These are phyloP conservation scores for Collichthys lucidus DNA, from an alignment of 2,113 vertebrate species.

Conservation along the genomic window DNA sequence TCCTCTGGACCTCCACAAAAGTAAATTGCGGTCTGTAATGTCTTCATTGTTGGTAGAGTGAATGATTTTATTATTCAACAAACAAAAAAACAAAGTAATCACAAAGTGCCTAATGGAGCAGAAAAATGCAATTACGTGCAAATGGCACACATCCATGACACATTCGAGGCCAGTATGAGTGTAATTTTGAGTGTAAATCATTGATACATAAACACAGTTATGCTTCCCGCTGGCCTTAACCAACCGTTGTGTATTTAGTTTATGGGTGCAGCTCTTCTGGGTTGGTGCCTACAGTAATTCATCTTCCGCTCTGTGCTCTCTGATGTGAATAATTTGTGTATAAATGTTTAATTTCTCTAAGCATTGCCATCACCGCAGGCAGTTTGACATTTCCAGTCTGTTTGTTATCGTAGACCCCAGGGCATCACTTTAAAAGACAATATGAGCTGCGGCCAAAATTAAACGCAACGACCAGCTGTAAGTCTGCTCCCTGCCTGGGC, in stretches of 20 bases:
- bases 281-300: slow-evolving; percentile 19
- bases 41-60: slow-evolving; percentile 22
- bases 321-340: slow-evolving; percentile 46
- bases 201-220: background rate
- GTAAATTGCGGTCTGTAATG: background rate
- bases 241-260: slow-evolving; percentile 21
- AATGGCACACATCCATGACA: background rate
- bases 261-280: slow-evolving; percentile 20
- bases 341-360: slow-evolving; percentile 58
- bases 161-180: background rate
- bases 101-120: background rate
- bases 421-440: slow-evolving; percentile 32
- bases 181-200: slow-evolving; percentile 10
- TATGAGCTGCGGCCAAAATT: slow-evolving; percentile 34
- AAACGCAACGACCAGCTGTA: slow-evolving; percentile 19
- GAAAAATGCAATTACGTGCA: background rate
- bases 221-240: slow-evolving; percentile 16
- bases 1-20: slow-evolving; percentile 17
- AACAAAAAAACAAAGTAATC: background rate
- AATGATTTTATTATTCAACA: slow-evolving; percentile 17
- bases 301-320: slow-evolving; percentile 26
- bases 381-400: slow-evolving; percentile 48
- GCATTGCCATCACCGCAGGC: slow-evolving; percentile 32
- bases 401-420: slow-evolving; percentile 18
- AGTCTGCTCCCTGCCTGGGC: slow-evolving; percentile 1